Evolutionary conservation across 2,888 invertebrate species (phyloP).

Genomic region (Nymphalis urticae): DNA sequence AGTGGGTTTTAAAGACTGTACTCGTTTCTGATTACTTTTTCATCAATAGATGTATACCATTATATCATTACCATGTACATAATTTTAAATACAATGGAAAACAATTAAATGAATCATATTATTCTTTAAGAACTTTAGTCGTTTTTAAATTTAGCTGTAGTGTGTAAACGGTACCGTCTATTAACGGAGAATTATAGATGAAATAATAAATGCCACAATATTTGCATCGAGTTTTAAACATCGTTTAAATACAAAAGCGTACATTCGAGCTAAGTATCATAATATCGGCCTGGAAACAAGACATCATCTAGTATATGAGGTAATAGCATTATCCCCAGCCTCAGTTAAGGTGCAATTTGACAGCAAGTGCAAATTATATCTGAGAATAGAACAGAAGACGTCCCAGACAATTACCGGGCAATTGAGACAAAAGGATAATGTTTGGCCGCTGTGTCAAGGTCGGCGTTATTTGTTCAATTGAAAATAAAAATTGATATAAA

Average conservation of each 20-base stretch:
- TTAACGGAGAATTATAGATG: too few relatives aligned
- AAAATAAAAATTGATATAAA: conserved; percentile 68
- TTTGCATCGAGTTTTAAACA: not conserved
- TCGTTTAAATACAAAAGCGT: conserved; percentile 1
- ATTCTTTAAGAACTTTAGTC: too few relatives aligned
- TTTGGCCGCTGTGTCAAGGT: conserved; percentile 76
- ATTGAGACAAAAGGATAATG: conserved; percentile 81
- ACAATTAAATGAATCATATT: too few relatives aligned
- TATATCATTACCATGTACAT: too few relatives aligned
- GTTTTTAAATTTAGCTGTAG: too few relatives aligned
- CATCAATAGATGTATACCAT: not conserved
- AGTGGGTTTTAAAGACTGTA: not conserved
- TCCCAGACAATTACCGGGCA: conserved; percentile 74
- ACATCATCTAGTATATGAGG: conserved; percentile 25
- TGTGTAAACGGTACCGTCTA: too few relatives aligned
- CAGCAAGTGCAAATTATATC: conserved; percentile 73
- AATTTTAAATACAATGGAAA: too few relatives aligned
- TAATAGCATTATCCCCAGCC: conserved; percentile 47
- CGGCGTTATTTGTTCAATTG: conserved; percentile 67
- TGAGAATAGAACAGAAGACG: conserved; percentile 74
- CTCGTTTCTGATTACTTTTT: not conserved
- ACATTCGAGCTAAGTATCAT: not conserved
- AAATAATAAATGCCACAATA: too few relatives aligned
- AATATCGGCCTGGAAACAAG: conserved; percentile 19
- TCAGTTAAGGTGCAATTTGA: conserved; percentile 74